Conservation (phyloP, 2,888 invertebrate genomes). For the Mimas tiliae region DNA sequence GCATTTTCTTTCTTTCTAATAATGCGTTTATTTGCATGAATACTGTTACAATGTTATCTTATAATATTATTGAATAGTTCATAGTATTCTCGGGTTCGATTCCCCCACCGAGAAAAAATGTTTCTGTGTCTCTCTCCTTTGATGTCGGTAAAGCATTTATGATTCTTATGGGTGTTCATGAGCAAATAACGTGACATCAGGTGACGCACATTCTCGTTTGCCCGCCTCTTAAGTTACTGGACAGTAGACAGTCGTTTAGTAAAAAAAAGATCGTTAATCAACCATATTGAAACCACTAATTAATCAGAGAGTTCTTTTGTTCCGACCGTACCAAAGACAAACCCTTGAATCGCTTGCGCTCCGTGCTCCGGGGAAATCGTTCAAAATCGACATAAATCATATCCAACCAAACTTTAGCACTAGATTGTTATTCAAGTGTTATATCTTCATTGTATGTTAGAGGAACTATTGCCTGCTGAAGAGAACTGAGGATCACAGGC, state of each 20-base stretch:
- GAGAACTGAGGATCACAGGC: neutral
- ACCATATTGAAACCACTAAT: neutral
- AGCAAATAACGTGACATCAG: too few relatives aligned
- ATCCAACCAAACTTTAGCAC: conserved; percentile 14
- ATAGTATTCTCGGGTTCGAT: too few relatives aligned
- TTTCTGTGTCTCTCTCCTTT: too few relatives aligned
- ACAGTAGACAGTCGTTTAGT: neutral
- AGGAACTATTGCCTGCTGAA: neutral
- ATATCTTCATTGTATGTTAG: conserved; percentile 1
- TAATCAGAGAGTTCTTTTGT: conserved; percentile 4
- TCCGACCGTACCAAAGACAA: conserved; percentile 11
- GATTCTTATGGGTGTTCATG: too few relatives aligned
- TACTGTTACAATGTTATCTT: too few relatives aligned
- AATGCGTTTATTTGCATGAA: too few relatives aligned
- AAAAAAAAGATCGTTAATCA: neutral
- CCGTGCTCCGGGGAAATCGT: conserved; percentile 22
- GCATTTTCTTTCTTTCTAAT: too few relatives aligned
- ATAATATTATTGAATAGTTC: too few relatives aligned
- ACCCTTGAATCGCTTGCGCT: conserved; percentile 12
- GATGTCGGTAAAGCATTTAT: too few relatives aligned
- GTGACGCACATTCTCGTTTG: too few relatives aligned
- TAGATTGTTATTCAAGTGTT: conserved; percentile 21
- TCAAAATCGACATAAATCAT: conserved; percentile 24
- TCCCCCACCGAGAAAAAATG: too few relatives aligned
- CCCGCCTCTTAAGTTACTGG: too few relatives aligned